Conservation (phyloP, 2,888 invertebrate genomes). For the Alloplasta piceator region DNA sequence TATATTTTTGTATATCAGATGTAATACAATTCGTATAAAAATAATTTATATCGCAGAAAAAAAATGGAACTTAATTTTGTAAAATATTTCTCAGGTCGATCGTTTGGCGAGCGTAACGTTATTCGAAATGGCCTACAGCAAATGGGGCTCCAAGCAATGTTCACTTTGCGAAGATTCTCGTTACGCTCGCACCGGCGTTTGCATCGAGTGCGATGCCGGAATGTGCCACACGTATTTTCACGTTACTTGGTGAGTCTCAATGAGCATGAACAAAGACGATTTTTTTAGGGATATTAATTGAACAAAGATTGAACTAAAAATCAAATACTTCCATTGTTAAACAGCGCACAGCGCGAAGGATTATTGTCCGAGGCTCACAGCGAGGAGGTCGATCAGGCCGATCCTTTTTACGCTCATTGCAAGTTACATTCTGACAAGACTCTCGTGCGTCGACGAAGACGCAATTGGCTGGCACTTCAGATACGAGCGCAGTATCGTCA, state of each 20-base stretch:
- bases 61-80: background rate
- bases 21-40: too few species aligned
- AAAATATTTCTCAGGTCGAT: slow-evolving; percentile 86
- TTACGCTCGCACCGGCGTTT: slow-evolving; percentile 96
- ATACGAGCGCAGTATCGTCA: slow-evolving; percentile 90
- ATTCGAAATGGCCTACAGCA: slow-evolving; percentile 98
- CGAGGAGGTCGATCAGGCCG: slow-evolving; percentile 95
- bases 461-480: slow-evolving; percentile 94
- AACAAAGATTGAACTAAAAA: too few species aligned
- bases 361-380: slow-evolving; percentile 96
- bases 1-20: too few species aligned
- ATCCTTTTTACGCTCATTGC: slow-evolving; percentile 99
- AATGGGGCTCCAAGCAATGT: slow-evolving; percentile 97
- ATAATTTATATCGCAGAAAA: slow-evolving; percentile 1
- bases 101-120: slow-evolving; percentile 95
- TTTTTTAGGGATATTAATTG: too few species aligned
- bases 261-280: too few species aligned
- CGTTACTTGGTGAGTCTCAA: slow-evolving; percentile 92
- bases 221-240: slow-evolving; percentile 99
- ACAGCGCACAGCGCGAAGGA: slow-evolving; percentile 96
- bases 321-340: slow-evolving; percentile 4
- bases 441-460: slow-evolving; percentile 90
- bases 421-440: slow-evolving; percentile 97
- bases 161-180: slow-evolving; percentile 94
- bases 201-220: slow-evolving; percentile 98